Evolutionary conservation across 2,113 vertebrate species (phyloP).

Genomic region (Saccopteryx bilineata): DNA sequence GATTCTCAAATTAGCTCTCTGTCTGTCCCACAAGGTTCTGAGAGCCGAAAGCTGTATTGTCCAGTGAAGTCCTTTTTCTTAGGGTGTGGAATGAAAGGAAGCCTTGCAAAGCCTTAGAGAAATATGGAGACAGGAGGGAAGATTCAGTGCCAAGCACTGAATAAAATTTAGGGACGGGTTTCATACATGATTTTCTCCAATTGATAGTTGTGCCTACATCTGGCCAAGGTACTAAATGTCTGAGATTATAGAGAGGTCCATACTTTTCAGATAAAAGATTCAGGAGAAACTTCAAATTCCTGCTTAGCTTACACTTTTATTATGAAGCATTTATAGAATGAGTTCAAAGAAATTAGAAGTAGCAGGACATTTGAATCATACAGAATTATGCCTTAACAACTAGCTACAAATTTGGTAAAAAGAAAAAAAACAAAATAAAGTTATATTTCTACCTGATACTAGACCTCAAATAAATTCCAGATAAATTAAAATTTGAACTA

Average conservation of each 20-base stretch:
- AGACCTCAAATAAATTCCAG: background rate
- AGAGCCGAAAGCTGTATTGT: background rate
- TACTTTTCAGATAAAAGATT: background rate
- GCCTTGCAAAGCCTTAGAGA: background rate
- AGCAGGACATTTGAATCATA: background rate
- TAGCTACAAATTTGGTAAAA: background rate
- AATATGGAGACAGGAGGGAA: background rate
- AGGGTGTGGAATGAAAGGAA: background rate
- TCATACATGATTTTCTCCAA: background rate
- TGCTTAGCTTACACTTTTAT: background rate
- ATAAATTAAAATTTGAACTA: background rate
- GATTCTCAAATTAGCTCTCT: background rate
- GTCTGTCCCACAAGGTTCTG: background rate
- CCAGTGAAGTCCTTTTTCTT: background rate
- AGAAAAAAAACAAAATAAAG: background rate
- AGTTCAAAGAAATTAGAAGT: background rate
- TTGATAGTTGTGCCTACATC: background rate
- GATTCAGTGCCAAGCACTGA: background rate
- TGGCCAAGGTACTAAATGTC: background rate
- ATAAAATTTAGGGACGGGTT: background rate
- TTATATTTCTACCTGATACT: background rate
- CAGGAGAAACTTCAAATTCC: background rate
- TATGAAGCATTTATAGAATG: background rate
- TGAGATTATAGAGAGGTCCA: background rate
- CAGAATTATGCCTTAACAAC: background rate